Conservation (phyloP, 2,888 invertebrate genomes). For the Calameuta pallipes region DNA sequence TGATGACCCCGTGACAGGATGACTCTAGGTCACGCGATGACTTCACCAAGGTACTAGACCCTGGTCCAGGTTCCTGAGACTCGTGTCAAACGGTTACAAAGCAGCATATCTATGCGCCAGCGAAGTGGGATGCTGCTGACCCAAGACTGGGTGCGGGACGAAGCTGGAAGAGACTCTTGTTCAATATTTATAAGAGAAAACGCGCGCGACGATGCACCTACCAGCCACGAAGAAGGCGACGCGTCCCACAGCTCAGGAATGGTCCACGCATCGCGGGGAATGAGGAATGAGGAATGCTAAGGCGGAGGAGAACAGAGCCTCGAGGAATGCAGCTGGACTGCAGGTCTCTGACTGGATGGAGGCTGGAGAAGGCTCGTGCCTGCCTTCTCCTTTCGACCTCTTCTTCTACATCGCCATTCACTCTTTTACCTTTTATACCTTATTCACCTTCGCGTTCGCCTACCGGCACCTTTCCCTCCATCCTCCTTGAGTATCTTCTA, state of each 20-base stretch:
- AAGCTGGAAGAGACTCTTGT: neutral
- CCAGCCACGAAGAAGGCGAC: neutral
- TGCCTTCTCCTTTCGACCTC: neutral
- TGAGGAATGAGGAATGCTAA: conserved; percentile 18
- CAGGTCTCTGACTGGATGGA: conserved; percentile 2
- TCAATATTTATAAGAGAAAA: conserved; percentile 2
- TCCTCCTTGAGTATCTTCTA: neutral
- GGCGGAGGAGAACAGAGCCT: conserved; percentile 19
- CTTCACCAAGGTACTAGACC: neutral
- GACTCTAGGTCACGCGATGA: neutral
- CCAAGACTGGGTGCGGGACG: neutral
- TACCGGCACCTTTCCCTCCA: neutral
- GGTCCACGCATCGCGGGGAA: neutral
- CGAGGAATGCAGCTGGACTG: conserved; percentile 25
- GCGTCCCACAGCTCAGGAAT: neutral
- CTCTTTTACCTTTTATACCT: neutral
- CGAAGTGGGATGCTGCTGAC: neutral
- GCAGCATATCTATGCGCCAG: neutral
- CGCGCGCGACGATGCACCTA: neutral
- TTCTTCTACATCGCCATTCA: neutral
- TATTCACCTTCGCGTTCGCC: neutral
- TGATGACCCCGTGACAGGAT: neutral
- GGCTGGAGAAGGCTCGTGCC: neutral
- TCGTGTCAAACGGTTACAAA: neutral
- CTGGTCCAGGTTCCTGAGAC: neutral